Evolutionary conservation across 2,113 vertebrate species (phyloP), one percentile per base, ranked within the genome.

Genomic region (Dasyurus viverrinus): DNA sequence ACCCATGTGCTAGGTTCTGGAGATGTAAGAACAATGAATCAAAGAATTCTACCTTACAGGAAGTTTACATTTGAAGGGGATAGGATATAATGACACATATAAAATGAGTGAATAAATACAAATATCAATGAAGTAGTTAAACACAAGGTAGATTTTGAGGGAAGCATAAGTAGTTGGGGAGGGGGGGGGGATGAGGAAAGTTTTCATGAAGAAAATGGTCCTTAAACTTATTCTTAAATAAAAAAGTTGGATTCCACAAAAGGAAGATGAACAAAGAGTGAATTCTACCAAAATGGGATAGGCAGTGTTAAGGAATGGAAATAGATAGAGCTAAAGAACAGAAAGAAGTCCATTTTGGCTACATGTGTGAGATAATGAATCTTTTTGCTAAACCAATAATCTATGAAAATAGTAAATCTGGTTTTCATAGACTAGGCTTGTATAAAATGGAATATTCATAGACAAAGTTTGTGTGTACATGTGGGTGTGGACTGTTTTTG

Each of bases 371-470:
- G 1, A 53, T 0, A 10, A 42, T 54, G 48, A 92, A 68, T 68
- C 5, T 7, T 0, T 60, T 94, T 52, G 12, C 96, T 90, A 90
- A 52, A 23, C 27, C 90, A 53, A 94, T 25, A 2, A 0, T 53
- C 42, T 91, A 90, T 84, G 90, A 8, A 57, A 95, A 93, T n/a
- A 60, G 92, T 25, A 53, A 96, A 94, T 91, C 57, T 93, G 42
- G 91, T 93, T 92, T 90, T 54, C 52, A 30, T 30, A 55, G 46
- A 52, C 22, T 76, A 50, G 55, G 27, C 48, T 52, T 52, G 50
- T 52, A 52, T 53, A 54, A 68, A 53, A 94, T 47, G 14, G 30
- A 10, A 60, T 30, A 11, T 60, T 30, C 25, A 60, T 60, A 60
- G 26, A 60, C 27, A 60, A 30, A 60, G 55, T 57, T 26, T 57